Conservation (phyloP, 2,888 invertebrate genomes). For the Gerris lacustris region DNA sequence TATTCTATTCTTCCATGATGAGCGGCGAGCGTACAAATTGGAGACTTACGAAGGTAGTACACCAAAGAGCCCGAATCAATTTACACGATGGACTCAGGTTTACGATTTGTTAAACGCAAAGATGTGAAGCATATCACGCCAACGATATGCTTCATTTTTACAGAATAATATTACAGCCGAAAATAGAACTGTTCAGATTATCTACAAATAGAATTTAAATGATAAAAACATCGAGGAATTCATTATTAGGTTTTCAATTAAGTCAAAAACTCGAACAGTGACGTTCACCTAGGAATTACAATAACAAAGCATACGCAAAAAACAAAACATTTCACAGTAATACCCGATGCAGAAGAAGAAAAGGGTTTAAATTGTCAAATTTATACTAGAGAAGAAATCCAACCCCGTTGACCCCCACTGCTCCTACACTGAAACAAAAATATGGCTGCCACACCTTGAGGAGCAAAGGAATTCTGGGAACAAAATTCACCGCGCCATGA, state of each 20-base stretch:
- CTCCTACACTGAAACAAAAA: conserved; percentile 29
- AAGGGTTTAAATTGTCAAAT: not conserved
- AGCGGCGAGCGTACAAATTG: not conserved
- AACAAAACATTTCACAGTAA: too few relatives aligned
- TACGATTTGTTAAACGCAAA: not conserved
- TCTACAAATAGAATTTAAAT: conserved; percentile 17
- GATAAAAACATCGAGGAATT: not conserved
- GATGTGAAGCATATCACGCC: conserved; percentile 15
- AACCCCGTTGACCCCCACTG: conserved; percentile 31
- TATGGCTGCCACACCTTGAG: conserved; percentile 36
- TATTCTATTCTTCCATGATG: not conserved
- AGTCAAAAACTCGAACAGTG: too few relatives aligned
- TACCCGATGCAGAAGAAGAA: too few relatives aligned
- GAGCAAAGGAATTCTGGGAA: conserved; percentile 10
- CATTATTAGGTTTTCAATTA: not conserved
- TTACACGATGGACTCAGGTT: too few relatives aligned
- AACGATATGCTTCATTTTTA: conserved; percentile 3
- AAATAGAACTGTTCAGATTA: conserved; percentile 17
- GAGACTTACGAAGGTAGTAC: conserved; percentile 6
- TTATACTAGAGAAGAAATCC: conserved; percentile 15
- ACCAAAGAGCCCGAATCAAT: not conserved
- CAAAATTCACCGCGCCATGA: not conserved
- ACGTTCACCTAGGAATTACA: too few relatives aligned
- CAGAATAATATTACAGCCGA: conserved; percentile 17
- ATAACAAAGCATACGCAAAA: too few relatives aligned